A percentile compares a stretch with the other conserved stretches of the same genome.
Evolutionary conservation across 1,140 invertebrate species (phyloP).

Genomic region (Pseudomyrmex concolor): DNA sequence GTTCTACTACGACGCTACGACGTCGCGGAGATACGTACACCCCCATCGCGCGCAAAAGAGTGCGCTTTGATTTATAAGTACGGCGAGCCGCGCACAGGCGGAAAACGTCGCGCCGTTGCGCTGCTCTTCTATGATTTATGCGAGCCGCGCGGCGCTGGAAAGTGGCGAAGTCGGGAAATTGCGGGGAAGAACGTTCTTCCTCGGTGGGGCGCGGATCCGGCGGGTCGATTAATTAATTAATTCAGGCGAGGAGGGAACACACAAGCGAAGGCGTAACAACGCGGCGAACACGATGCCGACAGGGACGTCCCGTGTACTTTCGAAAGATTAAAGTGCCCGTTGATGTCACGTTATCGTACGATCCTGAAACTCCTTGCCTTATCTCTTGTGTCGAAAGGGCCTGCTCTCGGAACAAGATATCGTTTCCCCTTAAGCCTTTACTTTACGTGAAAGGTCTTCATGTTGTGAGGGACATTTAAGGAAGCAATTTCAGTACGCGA

Average conservation of each 20-base stretch:
- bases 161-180: conserved; percentile 44
- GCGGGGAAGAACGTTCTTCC: conserved; percentile 38
- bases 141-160: conserved; percentile 12
- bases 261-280: conserved; percentile 6
- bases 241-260: background rate
- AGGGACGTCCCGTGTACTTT: conserved; percentile 18
- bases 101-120: background rate
- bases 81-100: conserved; percentile 5
- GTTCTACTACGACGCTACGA: background rate
- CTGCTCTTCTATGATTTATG: conserved; percentile 56
- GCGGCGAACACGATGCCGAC: conserved; percentile 12
- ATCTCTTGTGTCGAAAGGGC: background rate
- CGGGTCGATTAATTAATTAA: conserved; percentile 56
- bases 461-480: too few species aligned
- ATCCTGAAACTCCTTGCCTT: background rate
- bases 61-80: conserved; percentile 63
- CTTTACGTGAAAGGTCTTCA: too few species aligned
- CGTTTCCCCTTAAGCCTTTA: background rate
- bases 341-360: conserved; percentile 25
- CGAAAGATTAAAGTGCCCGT: conserved; percentile 25
- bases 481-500: too few species aligned
- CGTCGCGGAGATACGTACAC: conserved; percentile 59
- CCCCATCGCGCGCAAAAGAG: conserved; percentile 35
- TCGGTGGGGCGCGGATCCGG: conserved; percentile 5
- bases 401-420: background rate